phyloP scores from a whole-genome alignment of 2,888 invertebrate species.

The Carterocephalus palaemon region DNA sequence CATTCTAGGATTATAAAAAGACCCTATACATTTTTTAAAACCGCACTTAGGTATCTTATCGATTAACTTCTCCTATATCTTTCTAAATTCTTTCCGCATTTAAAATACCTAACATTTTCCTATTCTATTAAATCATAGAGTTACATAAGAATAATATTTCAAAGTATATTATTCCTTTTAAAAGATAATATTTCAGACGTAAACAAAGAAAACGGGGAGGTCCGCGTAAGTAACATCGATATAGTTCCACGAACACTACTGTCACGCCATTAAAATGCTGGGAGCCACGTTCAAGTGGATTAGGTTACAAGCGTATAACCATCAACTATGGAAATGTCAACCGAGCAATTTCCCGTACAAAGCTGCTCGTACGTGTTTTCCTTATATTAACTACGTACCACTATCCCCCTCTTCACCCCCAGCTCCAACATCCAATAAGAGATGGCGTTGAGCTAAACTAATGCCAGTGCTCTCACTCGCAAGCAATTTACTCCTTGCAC shows the following conservation, averaged over 20 bases:
- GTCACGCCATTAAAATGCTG: conserved; percentile 23
- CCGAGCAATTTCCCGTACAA: conserved; percentile 69
- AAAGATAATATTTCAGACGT: conserved; percentile 9
- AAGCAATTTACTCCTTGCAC: conserved; percentile 79
- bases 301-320: conserved; percentile 50
- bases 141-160: too few relatives aligned
- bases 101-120: too few relatives aligned
- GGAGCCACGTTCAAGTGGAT: conserved; percentile 40
- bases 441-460: conserved; percentile 71
- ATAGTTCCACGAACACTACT: conserved; percentile 11
- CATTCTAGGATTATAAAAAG: too few relatives aligned
- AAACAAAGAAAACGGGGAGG: conserved; percentile 9
- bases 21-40: too few relatives aligned
- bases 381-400: conserved; percentile 73
- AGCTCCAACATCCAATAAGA: conserved; percentile 74
- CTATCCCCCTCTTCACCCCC: conserved; percentile 62
- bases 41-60: too few relatives aligned
- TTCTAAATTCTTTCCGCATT: too few relatives aligned
- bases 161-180: not conserved
- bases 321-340: conserved; percentile 68
- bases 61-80: too few relatives aligned
- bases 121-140: too few relatives aligned
- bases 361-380: conserved; percentile 73
- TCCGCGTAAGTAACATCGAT: not conserved
- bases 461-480: conserved; percentile 64